Evolutionary conservation across 2,797 vertebrate genomes (phyloP).

Genomic region (Manis crassicaudata): DNA sequence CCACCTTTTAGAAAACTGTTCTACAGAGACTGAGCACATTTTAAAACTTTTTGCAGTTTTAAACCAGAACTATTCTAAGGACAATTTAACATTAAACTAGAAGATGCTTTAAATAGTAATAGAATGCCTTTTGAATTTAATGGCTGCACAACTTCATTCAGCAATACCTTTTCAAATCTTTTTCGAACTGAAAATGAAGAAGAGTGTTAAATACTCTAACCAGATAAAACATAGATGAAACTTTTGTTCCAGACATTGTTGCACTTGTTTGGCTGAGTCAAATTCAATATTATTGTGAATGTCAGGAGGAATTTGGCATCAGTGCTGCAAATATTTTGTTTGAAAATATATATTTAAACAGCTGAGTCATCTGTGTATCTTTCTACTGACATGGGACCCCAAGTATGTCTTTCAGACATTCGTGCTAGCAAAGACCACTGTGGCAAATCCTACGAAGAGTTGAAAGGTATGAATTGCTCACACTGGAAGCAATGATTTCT

Average conservation of each 20-base stretch:
- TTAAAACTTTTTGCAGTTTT: slow-evolving; percentile 56
- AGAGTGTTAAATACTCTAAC: neutral
- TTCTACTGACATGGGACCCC: neutral
- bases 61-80: slow-evolving; percentile 59
- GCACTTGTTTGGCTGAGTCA: slow-evolving; percentile 44
- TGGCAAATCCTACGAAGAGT: neutral
- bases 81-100: slow-evolving; percentile 45
- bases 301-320: slow-evolving; percentile 58
- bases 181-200: slow-evolving; percentile 32
- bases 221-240: slow-evolving; percentile 32
- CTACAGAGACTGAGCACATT: slow-evolving; percentile 20
- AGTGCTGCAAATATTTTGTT: slow-evolving; percentile 60
- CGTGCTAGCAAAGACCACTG: neutral
- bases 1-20: slow-evolving; percentile 49
- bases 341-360: slow-evolving; percentile 70
- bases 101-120: slow-evolving; percentile 63
- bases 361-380: slow-evolving; percentile 60
- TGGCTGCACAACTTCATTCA: slow-evolving; percentile 58
- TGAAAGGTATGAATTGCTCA: neutral
- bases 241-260: slow-evolving; percentile 38
- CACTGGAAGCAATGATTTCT: neutral
- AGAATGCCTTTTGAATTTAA: slow-evolving; percentile 64
- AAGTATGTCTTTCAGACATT: neutral
- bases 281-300: slow-evolving; percentile 55
- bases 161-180: slow-evolving; percentile 46